Evolutionary conservation across 2,888 invertebrate genomes (phyloP), one percentile per base, ranked within the genome.

Genomic region (Cistogaster globosa): DNA sequence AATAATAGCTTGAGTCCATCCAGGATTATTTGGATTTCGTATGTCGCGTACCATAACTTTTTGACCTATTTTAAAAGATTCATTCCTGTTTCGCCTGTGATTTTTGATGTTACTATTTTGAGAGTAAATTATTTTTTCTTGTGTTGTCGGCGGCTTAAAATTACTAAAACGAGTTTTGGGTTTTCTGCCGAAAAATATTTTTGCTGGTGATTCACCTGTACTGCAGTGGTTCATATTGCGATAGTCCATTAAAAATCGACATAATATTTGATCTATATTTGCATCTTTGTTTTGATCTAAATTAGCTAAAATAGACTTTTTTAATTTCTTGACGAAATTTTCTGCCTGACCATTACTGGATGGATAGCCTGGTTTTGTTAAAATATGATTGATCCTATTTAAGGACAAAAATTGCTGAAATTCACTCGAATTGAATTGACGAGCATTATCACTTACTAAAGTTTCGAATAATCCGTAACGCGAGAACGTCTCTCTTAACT

Each of bases 261-360:
- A 55, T 26, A 63, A 12, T 9, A 63, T 55, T 55, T 75, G 74
- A 38, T 80, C 57, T 20, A 68, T 51, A 26, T 53, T 68, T 3
- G n/a, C 32, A 20, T 69, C 45, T n/a, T 72, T 65, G 12, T 63
- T 36, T 65, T 65, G 55, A 32, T 72, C 58, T 38, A 86, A 55
- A 38, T 74, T 81, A 32, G 83, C 84, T 26, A 76, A 51, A n/a
- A 87, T 76, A 14, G 83, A 80, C 60, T 83, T 84, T 72, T 89
- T 89, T 42, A 88, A 79, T 14, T 86, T 88, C 76, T 88, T 88
- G n/a, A n/a, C n/a, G n/a, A n/a, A n/a, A n/a, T n/a, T n/a, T n/a
- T n/a, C n/a, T n/a, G 3, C 26, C 26, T 26, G 26, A 26, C 26
- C 26, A 26, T 26, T 26, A 26, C 26, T 26, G 26, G 26, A 26